phyloP scores from a whole-genome alignment of 2,113 vertebrate genomes.

The Rhinoderma darwinii region DNA sequence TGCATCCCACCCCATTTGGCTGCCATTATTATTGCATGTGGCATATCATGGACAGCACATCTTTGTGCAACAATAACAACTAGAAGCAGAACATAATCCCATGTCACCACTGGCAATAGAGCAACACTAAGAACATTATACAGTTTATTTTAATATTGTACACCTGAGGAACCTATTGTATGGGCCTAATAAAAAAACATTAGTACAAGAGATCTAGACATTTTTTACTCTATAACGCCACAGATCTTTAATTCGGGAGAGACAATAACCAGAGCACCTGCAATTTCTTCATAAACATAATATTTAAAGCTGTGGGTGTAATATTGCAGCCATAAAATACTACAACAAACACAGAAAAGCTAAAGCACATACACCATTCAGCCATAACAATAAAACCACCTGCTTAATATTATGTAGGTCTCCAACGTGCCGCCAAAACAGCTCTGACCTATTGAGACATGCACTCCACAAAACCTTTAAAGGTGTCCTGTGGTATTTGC shows the following conservation, averaged over 20 bases:
- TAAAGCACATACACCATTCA: slow-evolving; percentile 12
- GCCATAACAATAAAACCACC: too few species aligned
- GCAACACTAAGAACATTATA: background rate
- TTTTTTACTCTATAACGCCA: background rate
- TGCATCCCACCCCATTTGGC: too few species aligned
- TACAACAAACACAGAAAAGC: background rate
- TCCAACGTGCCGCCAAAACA: too few species aligned
- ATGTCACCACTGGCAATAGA: background rate
- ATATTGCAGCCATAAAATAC: background rate
- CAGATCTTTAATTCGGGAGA: background rate
- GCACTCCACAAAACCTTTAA: too few species aligned
- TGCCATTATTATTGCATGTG: background rate
- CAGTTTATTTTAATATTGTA: background rate
- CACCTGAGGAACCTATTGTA: background rate
- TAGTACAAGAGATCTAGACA: background rate
- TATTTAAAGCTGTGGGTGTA: background rate
- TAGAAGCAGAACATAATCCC: too few species aligned
- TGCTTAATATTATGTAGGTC: too few species aligned
- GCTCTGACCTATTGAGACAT: too few species aligned
- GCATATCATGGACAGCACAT: too few species aligned
- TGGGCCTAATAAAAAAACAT: background rate
- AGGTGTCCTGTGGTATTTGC: too few species aligned
- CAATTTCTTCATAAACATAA: background rate
- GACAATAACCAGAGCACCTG: background rate
- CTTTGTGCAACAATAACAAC: too few species aligned